Evolutionary conservation across 64 coral and sea anemone species (phyloP).

Genomic region (Catalaphyllia jardinei): DNA sequence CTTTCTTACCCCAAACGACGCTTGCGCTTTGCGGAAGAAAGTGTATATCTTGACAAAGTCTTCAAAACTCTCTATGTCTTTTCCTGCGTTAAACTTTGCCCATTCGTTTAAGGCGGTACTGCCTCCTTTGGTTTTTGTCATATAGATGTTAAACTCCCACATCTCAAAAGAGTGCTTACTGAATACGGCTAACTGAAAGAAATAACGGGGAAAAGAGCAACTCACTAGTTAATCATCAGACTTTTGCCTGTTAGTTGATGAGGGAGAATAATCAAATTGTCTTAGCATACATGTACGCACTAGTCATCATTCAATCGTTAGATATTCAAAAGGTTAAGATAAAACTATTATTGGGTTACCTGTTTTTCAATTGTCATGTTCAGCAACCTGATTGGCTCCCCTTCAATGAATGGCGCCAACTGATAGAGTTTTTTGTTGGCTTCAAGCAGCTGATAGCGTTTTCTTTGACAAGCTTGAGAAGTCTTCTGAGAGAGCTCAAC

Average conservation of each 20-base stretch:
- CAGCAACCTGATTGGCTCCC: conserved; percentile 26
- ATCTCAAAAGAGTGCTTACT: not conserved
- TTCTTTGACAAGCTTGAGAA: not conserved
- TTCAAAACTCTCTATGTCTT: conserved; percentile 1
- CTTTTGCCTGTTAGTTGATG: too few species aligned
- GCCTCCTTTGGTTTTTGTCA: not conserved
- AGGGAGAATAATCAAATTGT: too few species aligned
- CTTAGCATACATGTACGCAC: too few species aligned
- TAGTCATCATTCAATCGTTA: too few species aligned
- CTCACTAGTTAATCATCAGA: too few species aligned
- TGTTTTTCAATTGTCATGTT: conserved; percentile 1
- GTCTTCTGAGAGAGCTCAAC: conserved; percentile 25
- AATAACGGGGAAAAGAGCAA: too few species aligned
- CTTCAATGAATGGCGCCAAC: not conserved
- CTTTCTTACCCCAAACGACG: not conserved
- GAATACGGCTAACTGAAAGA: not conserved
- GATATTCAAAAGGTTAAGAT: too few species aligned
- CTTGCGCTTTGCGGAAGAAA: conserved; percentile 2
- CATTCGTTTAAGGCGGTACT: not conserved
- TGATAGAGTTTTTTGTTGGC: not conserved
- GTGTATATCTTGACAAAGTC: conserved; percentile 29
- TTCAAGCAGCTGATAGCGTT: not conserved
- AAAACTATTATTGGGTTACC: not conserved
- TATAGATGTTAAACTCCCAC: conserved; percentile 14
- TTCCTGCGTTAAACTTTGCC: not conserved